phyloP scores from a whole-genome alignment of 2,888 invertebrate genomes.

The Emmelina monodactyla region DNA sequence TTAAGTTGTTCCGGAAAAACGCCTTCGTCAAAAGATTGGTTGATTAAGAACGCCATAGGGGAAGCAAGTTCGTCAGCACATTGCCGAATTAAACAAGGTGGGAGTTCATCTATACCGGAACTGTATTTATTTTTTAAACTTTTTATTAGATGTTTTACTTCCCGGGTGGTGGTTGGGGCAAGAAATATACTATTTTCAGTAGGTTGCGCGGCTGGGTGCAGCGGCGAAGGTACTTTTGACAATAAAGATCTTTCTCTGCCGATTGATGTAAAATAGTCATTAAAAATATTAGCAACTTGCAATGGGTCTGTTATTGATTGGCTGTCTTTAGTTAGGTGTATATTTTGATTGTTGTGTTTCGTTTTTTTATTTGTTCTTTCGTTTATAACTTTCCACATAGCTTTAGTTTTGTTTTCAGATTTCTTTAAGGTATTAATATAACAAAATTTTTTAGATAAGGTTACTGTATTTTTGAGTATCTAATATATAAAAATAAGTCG shows the following conservation, averaged over 20 bases:
- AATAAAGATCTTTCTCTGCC: not conserved
- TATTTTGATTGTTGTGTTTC: no score
- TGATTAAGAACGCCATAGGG: not conserved
- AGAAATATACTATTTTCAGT: not conserved
- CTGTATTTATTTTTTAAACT: not conserved
- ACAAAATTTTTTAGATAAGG: no score
- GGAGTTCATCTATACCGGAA: not conserved
- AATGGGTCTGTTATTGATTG: no score
- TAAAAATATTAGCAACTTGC: no score
- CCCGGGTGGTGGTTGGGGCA: not conserved
- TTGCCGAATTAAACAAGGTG: not conserved
- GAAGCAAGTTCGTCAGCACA: slow-evolving; percentile 1
- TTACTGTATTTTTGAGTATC: no score
- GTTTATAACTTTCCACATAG: no score
- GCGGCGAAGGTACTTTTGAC: not conserved
- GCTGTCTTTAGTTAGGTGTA: no score
- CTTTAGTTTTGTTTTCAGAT: no score
- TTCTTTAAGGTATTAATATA: no score
- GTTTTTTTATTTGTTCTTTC: no score
- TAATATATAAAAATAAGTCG: no score
- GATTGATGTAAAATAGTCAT: no score
- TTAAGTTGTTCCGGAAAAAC: not conserved
- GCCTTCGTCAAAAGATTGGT: slow-evolving; percentile 3
- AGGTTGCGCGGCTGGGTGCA: not conserved
- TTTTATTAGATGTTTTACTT: not conserved